Evolutionary conservation across 2,797 vertebrate genomes (phyloP).

Genomic region (Rhadinocentrus ornatus): DNA sequence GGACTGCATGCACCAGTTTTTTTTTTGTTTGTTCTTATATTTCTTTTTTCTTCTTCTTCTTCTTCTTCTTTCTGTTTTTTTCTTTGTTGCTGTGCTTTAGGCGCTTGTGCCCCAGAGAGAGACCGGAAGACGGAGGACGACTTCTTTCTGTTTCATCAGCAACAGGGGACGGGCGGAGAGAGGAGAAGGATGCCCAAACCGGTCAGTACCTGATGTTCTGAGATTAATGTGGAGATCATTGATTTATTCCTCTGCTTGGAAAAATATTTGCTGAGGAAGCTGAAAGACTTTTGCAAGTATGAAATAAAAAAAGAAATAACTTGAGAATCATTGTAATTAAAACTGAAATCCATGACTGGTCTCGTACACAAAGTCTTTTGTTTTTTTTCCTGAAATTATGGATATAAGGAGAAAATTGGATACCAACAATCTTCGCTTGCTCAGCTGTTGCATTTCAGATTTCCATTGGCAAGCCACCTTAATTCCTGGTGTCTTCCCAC

Average conservation of each 20-base stretch:
- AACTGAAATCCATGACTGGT: neutral
- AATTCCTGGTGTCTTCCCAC: conserved; percentile 8
- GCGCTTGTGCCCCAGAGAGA: conserved; percentile 51
- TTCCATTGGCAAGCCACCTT: neutral
- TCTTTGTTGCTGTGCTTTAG: conserved; percentile 39
- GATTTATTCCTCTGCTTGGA: neutral
- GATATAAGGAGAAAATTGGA: neutral
- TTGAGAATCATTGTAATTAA: neutral
- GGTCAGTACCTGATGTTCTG: conserved; percentile 46
- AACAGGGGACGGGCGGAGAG: conserved; percentile 49
- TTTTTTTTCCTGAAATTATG: neutral
- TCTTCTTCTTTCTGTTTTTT: conserved; percentile 20
- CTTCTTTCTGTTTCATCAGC: conserved; percentile 64
- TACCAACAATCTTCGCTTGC: neutral
- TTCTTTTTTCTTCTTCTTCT: neutral
- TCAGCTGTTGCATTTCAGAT: neutral
- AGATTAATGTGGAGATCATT: conserved; percentile 5
- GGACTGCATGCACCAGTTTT: neutral
- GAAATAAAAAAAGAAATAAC: neutral
- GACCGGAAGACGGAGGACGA: conserved; percentile 67
- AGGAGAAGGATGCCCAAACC: conserved; percentile 77
- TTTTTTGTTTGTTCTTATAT: too few relatives aligned
- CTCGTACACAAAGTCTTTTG: neutral
- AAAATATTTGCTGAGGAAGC: neutral
- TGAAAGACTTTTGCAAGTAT: neutral